Conservation (phyloP, 2,888 invertebrate genomes). For the Petrophora chlorosata region DNA sequence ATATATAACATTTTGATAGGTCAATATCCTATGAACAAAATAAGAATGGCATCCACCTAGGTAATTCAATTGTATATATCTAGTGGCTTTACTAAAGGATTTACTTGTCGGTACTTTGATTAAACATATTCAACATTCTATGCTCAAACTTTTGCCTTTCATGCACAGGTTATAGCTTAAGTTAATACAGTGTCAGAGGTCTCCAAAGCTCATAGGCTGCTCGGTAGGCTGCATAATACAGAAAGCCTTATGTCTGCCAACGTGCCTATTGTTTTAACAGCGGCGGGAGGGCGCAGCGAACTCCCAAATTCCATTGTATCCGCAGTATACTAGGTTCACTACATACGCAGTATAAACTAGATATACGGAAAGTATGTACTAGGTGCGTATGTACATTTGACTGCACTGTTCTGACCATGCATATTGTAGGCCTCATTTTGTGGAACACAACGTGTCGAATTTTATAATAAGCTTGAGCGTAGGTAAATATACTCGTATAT, state of each 20-base stretch:
- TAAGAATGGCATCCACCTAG: too few relatives aligned
- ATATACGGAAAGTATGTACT: not conserved
- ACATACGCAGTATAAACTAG: too few relatives aligned
- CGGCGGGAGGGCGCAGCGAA: constrained; percentile 47
- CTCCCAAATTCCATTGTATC: constrained; percentile 68
- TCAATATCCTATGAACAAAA: too few relatives aligned
- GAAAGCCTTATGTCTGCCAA: constrained; percentile 32
- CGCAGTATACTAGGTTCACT: constrained; percentile 25
- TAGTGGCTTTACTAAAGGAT: too few relatives aligned
- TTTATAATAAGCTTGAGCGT: constrained; percentile 50
- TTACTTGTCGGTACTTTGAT: too few relatives aligned
- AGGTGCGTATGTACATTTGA: constrained; percentile 14
- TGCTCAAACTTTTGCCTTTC: too few relatives aligned
- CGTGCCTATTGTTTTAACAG: constrained; percentile 62
- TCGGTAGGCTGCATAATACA: constrained; percentile 35
- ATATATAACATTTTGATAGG: too few relatives aligned
- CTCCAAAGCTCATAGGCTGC: constrained; percentile 41
- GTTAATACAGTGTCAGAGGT: constrained; percentile 5
- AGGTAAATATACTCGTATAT: constrained; percentile 25
- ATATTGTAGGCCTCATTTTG: constrained; percentile 57
- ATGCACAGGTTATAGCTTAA: not conserved
- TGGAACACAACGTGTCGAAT: constrained; percentile 52
- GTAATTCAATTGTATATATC: too few relatives aligned
- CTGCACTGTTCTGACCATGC: constrained; percentile 47
- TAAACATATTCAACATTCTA: too few relatives aligned